Percentiles rank a stretch among this genome's conserved stretches.
phyloP scores from a whole-genome alignment of 2,888 invertebrate genomes.

The Drosophila affinis region DNA sequence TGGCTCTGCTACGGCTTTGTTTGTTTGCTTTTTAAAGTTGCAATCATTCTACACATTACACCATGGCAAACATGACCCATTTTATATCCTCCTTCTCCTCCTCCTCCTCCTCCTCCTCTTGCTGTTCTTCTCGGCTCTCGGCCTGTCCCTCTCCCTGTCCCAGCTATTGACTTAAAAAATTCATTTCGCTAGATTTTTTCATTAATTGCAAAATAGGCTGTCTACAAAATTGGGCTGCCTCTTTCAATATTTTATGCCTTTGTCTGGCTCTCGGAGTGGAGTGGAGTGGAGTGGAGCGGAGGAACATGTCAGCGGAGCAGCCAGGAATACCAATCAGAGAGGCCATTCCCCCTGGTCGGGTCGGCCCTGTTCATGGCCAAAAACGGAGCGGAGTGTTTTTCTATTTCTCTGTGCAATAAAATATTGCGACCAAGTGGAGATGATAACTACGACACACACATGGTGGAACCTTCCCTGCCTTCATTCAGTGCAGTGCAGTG shows the following conservation, averaged over 20 bases:
- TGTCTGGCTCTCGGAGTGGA: slow-evolving; percentile 2
- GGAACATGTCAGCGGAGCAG: background rate
- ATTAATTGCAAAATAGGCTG: slow-evolving; percentile 72
- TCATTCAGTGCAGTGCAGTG: slow-evolving; percentile 1
- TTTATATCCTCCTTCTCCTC: slow-evolving; percentile 5
- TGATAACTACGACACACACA: slow-evolving; percentile 9
- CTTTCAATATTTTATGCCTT: slow-evolving; percentile 65
- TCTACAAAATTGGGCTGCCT: slow-evolving; percentile 34
- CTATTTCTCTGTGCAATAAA: slow-evolving; percentile 1
- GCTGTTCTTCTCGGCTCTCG: background rate
- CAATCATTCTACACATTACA: slow-evolving; percentile 82
- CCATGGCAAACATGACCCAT: slow-evolving; percentile 82
- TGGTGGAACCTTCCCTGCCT: background rate
- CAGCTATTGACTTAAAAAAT: slow-evolving; percentile 63
- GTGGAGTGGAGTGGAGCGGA: background rate
- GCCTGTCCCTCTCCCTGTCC: slow-evolving; percentile 6
- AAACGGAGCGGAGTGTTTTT: slow-evolving; percentile 19
- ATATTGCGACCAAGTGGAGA: slow-evolving; percentile 13
- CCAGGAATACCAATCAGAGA: slow-evolving; percentile 34
- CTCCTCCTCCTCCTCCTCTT: background rate
- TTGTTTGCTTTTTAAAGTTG: slow-evolving; percentile 79
- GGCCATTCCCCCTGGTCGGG: slow-evolving; percentile 32
- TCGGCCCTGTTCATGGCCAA: background rate
- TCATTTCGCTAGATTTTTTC: slow-evolving; percentile 64
- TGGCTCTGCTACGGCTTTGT: slow-evolving; percentile 32